Percentiles rank a stretch among this genome's conserved stretches.
phyloP scores from a whole-genome alignment of 2,888 invertebrate genomes.

The Lycocerus yunnanus region DNA sequence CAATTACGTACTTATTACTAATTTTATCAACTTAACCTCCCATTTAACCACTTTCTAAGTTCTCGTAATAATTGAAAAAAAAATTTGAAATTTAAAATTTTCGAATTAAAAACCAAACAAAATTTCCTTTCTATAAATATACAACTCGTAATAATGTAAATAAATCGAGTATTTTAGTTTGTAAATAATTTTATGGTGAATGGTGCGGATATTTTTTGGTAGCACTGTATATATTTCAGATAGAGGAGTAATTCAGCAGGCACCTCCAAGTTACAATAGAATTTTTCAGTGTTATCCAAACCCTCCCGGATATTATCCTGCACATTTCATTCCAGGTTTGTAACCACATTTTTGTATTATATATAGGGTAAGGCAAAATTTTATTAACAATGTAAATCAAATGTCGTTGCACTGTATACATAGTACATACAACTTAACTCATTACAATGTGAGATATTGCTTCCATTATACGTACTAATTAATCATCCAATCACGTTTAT shows the following conservation, averaged over 20 bases:
- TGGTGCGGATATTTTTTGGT: conserved; percentile 22
- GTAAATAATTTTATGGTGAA: background rate
- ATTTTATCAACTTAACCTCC: background rate
- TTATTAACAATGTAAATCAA: background rate
- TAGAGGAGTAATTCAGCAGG: conserved; percentile 64
- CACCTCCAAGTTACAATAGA: conserved; percentile 66
- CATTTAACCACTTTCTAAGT: background rate
- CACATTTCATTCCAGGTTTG: conserved; percentile 50
- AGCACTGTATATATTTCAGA: conserved; percentile 58
- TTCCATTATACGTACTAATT: background rate
- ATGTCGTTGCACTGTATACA: background rate
- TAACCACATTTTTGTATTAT: background rate
- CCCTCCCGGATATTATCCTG: conserved; percentile 51
- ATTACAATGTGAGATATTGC: background rate
- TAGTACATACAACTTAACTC: background rate
- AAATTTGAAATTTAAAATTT: background rate
- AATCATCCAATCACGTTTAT: background rate
- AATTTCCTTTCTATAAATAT: background rate
- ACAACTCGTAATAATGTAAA: background rate
- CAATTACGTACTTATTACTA: background rate
- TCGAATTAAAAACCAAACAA: background rate
- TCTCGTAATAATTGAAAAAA: background rate
- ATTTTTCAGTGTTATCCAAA: conserved; percentile 63
- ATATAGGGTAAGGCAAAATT: background rate
- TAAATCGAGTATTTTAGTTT: background rate